phyloP scores from a whole-genome alignment of 2,888 invertebrate genomes.

The Gymnoscelis rufifasciata region DNA sequence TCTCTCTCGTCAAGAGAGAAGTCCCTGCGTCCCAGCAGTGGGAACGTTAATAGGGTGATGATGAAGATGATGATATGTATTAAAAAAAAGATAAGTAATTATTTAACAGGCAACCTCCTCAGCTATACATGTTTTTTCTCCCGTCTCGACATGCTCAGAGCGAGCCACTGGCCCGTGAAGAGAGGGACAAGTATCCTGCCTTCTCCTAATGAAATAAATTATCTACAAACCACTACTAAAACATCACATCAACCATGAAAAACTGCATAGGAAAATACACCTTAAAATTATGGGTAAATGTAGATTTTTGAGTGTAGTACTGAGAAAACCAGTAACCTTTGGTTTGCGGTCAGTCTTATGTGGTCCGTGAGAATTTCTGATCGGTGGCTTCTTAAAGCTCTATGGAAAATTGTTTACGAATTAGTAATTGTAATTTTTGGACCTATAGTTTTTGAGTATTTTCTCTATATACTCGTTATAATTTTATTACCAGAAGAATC shows the following conservation, averaged over 20 bases:
- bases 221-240: slow-evolving; percentile 34
- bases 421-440: no score
- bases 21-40: no score
- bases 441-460: background rate
- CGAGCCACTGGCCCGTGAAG: slow-evolving; percentile 69
- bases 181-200: slow-evolving; percentile 77
- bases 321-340: slow-evolving; percentile 65
- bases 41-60: no score
- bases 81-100: background rate
- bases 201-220: slow-evolving; percentile 77
- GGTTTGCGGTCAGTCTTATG: slow-evolving; percentile 21
- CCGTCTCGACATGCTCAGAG: slow-evolving; percentile 63
- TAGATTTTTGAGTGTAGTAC: slow-evolving; percentile 25
- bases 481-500: no score
- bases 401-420: no score
- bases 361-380: slow-evolving; percentile 24
- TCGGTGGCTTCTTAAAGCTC: background rate
- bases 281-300: background rate
- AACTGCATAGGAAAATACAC: slow-evolving; percentile 24
- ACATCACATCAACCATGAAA: slow-evolving; percentile 30
- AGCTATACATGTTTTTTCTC: slow-evolving; percentile 56
- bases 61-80: no score
- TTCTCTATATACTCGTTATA: no score
- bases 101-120: slow-evolving; percentile 26
- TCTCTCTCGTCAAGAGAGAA: no score